Conservation (phyloP, 2,888 invertebrate genomes). For the Athalia rosae region DNA sequence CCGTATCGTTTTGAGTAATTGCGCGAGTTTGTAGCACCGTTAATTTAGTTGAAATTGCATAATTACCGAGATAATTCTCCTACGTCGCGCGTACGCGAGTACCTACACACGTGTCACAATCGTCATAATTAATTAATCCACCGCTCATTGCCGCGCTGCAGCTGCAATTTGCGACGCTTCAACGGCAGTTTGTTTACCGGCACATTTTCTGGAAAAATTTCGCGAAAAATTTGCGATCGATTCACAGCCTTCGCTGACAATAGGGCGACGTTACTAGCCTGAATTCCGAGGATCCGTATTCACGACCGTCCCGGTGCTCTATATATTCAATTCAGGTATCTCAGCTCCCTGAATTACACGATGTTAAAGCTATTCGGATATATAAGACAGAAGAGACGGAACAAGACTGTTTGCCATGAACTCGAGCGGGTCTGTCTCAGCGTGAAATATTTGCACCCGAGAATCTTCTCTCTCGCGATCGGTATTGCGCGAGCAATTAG, state of each 20-base stretch:
- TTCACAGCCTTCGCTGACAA: background rate
- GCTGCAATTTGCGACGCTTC: slow-evolving; percentile 8
- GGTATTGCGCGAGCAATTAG: slow-evolving; percentile 34
- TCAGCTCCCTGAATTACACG: slow-evolving; percentile 26
- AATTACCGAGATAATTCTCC: slow-evolving; percentile 18
- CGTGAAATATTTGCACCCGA: slow-evolving; percentile 45
- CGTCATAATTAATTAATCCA: slow-evolving; percentile 22
- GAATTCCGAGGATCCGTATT: background rate
- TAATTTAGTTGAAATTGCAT: slow-evolving; percentile 14
- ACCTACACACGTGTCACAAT: background rate
- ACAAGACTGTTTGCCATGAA: slow-evolving; percentile 45
- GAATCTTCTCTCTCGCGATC: slow-evolving; percentile 26
- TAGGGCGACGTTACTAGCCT: background rate
- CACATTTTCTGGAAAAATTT: background rate
- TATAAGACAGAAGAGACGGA: slow-evolving; percentile 27
- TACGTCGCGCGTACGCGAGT: background rate
- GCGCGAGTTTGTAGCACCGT: slow-evolving; percentile 23
- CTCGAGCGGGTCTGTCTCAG: slow-evolving; percentile 41
- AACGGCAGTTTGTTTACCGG: background rate
- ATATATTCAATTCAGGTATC: slow-evolving; percentile 2
- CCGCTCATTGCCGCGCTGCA: background rate
- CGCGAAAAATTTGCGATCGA: background rate
- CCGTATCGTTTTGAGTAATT: slow-evolving; percentile 31
- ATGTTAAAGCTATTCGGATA: slow-evolving; percentile 33
- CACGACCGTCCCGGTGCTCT: slow-evolving; percentile 4